phyloP scores from a whole-genome alignment of 1,140 invertebrate species.

The Calephelis nemesis region DNA sequence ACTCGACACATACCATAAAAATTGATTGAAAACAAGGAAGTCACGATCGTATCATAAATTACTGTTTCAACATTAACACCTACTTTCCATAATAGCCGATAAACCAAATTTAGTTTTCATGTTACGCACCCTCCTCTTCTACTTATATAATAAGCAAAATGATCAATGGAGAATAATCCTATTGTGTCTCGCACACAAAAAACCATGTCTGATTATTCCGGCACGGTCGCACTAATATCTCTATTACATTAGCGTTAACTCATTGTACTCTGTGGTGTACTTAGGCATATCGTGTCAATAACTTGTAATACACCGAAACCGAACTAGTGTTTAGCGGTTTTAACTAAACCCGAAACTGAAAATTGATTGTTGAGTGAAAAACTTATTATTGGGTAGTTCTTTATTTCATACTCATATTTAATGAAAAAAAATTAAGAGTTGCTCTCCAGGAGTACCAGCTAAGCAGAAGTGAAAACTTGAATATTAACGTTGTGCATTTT shows the following conservation, averaged over 20 bases:
- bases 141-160: conserved; percentile 78
- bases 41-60: conserved; percentile 73
- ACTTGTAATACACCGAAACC: conserved; percentile 7
- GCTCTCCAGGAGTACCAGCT: too few relatives aligned
- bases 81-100: conserved; percentile 79
- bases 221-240: conserved; percentile 73
- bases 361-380: too few relatives aligned
- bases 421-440: too few relatives aligned
- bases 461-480: too few relatives aligned
- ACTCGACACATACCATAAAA: conserved; percentile 44
- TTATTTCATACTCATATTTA: too few relatives aligned
- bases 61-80: conserved; percentile 74
- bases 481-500: too few relatives aligned
- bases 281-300: conserved; percentile 23
- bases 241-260: conserved; percentile 66
- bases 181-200: conserved; percentile 72
- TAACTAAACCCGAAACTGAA: too few relatives aligned
- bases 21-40: conserved; percentile 56
- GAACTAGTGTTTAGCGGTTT: too few relatives aligned
- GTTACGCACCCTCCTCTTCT: conserved; percentile 72
- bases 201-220: conserved; percentile 75
- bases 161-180: conserved; percentile 78
- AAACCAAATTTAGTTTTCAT: conserved; percentile 80
- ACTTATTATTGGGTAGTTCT: too few relatives aligned
- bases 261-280: conserved; percentile 44